Percentiles rank a stretch among this genome's conserved stretches.
phyloP scores from a whole-genome alignment of 2,797 vertebrate genomes.

The Poliocrania exsul region DNA sequence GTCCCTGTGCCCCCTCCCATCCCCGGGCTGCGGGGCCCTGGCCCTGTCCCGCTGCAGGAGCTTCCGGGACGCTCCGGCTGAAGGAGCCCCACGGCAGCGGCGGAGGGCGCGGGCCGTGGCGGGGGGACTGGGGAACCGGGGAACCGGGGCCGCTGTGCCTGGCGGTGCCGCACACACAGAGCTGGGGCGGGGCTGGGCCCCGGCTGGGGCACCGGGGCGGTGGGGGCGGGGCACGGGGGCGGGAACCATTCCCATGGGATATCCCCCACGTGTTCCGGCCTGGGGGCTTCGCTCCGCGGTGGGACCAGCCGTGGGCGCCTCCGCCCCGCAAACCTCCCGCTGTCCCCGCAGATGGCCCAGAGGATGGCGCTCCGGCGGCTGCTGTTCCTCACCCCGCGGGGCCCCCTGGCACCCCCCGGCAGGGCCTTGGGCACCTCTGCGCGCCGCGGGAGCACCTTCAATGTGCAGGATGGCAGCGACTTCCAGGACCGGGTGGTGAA shows the following conservation, averaged over 20 bases:
- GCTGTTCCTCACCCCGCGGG: constrained; percentile 36
- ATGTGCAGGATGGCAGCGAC: constrained; percentile 90
- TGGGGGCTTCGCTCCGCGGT: not conserved
- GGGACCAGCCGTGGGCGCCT: accelerated
- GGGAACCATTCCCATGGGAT: accelerated
- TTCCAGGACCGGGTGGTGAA: constrained; percentile 94
- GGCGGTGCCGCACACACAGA: not conserved
- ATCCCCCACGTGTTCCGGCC: accelerated
- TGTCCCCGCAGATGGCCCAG: constrained; percentile 85
- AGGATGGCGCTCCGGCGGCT: constrained; percentile 78
- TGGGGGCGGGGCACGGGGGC: too few relatives aligned
- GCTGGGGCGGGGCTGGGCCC: not conserved
- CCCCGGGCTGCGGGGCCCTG: too few relatives aligned
- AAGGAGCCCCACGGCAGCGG: not conserved
- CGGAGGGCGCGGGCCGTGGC: not conserved
- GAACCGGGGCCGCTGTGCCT: too few relatives aligned
- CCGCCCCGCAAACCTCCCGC: accelerated
- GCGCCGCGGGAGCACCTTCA: constrained; percentile 82
- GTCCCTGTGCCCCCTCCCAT: too few relatives aligned
- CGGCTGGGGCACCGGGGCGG: too few relatives aligned
- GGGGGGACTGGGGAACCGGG: too few relatives aligned
- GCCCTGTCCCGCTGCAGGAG: too few relatives aligned
- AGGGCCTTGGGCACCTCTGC: constrained; percentile 67
- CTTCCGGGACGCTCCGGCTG: not conserved
- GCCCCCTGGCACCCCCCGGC: not conserved